Base-by-base conservation (phyloP, 2,113 vertebrate species). In the Eurystomus gularis region DNA sequence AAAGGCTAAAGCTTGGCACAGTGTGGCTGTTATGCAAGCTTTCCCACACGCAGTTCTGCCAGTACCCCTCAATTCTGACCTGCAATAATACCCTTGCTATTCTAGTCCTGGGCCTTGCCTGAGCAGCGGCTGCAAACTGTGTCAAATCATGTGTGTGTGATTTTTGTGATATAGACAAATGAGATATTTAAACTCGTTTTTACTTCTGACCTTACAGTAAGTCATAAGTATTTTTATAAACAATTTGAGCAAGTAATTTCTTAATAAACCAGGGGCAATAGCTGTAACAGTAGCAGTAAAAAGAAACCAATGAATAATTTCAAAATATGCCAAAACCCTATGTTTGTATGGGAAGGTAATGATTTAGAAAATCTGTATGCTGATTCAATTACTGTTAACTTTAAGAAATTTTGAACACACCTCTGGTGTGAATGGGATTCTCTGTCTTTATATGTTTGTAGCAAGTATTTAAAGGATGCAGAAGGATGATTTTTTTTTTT, bases 301-400 rank as follows among this genome's bases (percentile, higher is more conserved):
- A 92, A 81, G 64, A 75, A 93, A 86, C 51, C 21, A 77, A 93
- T 87, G 61, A 86, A 79, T 86, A 87, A 21, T 94, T 92, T 87
- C 28, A 46, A 75, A 80, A 91, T 54, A 33, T 25, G 68, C 13
- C 26, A n/a, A 77, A 55, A 1, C 69, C 39, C 61, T 72, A 33
- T 94, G 95, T 97, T 97, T 97, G 96, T 96, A 81, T 84, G 93
- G 96, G 82, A 88, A 97, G 91, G 89, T 95, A 97, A 97, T 96
- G 97, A 95, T 97, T 97, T 97, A 83, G 96, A 97, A 97, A 97
- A 97, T 96, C 96, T 93, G 3, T 75, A 46, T 88, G 93, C 96
- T 91, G 78, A 91, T 97, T 96, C 94, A 95, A 93, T 97, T 97
- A 94, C 93, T 95, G 83, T 86, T 96, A 97, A 95, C 93, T 97